Evolutionary conservation across 2,888 invertebrate genomes (phyloP).

Genomic region (Polymixis flavicincta): DNA sequence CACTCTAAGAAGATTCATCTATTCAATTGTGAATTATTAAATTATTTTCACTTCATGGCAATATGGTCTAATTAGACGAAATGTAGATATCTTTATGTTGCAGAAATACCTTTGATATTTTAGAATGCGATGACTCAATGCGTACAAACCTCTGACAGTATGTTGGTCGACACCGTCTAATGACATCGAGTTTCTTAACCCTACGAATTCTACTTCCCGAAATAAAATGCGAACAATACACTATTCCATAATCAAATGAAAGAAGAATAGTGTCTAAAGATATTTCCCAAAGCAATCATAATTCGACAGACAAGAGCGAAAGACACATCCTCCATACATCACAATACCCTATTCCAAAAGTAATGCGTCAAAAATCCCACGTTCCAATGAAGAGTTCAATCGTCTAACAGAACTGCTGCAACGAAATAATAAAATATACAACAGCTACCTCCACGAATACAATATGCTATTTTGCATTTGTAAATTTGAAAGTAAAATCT

Average conservation of each 20-base stretch:
- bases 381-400: conserved; percentile 78
- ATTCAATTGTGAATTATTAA: not conserved
- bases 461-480: conserved; percentile 88
- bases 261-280: conserved; percentile 37
- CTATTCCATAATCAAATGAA: conserved; percentile 26
- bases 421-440: conserved; percentile 81
- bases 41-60: not conserved
- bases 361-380: conserved; percentile 60
- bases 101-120: not conserved
- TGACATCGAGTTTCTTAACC: conserved; percentile 19
- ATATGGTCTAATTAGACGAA: not conserved
- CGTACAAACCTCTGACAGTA: not conserved
- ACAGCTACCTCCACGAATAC: conserved; percentile 79
- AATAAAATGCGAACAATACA: conserved; percentile 42
- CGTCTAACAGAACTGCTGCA: conserved; percentile 74
- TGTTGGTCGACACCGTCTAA: not conserved
- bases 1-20: not conserved
- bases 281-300: conserved; percentile 64
- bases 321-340: conserved; percentile 39
- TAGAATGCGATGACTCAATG: not conserved
- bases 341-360: conserved; percentile 71
- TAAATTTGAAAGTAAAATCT: conserved; percentile 87
- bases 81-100: not conserved
- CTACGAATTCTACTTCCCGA: conserved; percentile 10
- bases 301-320: conserved; percentile 51